Conservation (phyloP, 2,888 invertebrate genomes). For the Branchipolynoe longqiensis region DNA sequence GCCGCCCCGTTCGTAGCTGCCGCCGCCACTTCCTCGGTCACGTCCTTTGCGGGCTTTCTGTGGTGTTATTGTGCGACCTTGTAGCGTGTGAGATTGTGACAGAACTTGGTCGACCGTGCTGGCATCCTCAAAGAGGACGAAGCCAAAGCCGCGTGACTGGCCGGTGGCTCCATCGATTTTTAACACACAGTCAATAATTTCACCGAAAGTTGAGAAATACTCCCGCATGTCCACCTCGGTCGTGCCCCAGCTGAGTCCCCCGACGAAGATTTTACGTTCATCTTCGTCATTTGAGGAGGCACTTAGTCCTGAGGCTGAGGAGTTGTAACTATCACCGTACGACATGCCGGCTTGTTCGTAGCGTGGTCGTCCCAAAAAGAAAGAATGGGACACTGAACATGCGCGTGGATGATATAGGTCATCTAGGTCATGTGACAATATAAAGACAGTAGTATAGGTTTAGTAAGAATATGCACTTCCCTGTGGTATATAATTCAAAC, state of each 20-base stretch:
- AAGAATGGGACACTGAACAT: too few species aligned
- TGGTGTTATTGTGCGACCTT: constrained; percentile 97
- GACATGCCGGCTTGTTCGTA: too few species aligned
- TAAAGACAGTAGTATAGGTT: too few species aligned
- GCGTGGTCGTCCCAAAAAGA: too few species aligned
- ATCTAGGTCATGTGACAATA: too few species aligned
- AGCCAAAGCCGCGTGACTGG: constrained; percentile 96
- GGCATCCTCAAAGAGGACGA: constrained; percentile 94
- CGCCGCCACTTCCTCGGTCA: constrained; percentile 33
- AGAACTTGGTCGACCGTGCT: constrained; percentile 89
- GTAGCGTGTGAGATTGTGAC: constrained; percentile 88
- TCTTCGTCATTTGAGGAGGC: constrained; percentile 15
- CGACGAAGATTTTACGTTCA: constrained; percentile 96
- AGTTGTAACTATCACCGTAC: too few species aligned
- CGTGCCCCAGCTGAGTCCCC: constrained; percentile 98
- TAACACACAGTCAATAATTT: constrained; percentile 97
- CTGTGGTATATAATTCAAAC: too few species aligned
- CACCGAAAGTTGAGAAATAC: constrained; percentile 95
- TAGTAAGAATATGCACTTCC: too few species aligned
- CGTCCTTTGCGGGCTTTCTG: constrained; percentile 94
- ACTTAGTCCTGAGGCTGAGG: not conserved
- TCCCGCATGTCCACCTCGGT: constrained; percentile 97
- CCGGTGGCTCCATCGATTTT: constrained; percentile 98
- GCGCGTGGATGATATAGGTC: too few species aligned
- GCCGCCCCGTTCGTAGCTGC: not conserved